Evolutionary conservation across 2,113 vertebrate genomes (phyloP).

Genomic region (Pan troglodytes): NHGRI_mPanTro3-v2.1_pri NC_072404.2:136419001-136419500

Average conservation of each 20-base stretch:
- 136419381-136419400: background rate
- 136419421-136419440: background rate
- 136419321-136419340: background rate
- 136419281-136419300: background rate
- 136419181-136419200: constrained; percentile 17
- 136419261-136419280: background rate
- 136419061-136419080: background rate
- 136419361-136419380: background rate
- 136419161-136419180: background rate
- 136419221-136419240: background rate
- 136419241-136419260: background rate
- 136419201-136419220: background rate
- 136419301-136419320: background rate
- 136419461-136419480: background rate
- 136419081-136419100: background rate
- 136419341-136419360: background rate
- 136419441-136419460: background rate
- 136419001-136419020: background rate
- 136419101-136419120: background rate
- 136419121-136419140: background rate
- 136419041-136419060: background rate
- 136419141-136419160: background rate
- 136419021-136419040: background rate
- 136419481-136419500: background rate
- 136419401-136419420: background rate